Evolutionary conservation across 2,888 invertebrate genomes (phyloP), one percentile per base, ranked within the genome.

Genomic region (Lasioglossum oenotherae): DNA sequence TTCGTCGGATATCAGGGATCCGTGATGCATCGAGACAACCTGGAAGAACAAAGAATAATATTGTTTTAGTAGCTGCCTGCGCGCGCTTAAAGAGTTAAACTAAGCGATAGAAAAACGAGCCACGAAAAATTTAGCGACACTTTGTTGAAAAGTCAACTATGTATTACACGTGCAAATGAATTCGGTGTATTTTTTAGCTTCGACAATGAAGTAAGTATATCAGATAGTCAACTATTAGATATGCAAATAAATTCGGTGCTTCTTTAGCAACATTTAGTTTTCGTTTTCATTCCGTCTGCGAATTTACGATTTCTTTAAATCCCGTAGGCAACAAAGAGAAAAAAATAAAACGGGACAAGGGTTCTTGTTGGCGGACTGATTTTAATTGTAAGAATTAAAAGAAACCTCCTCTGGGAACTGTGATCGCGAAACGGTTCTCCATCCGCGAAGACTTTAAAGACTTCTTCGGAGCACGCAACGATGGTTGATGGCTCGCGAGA

Each of bases 21-120:
- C 46, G 10, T 76, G 77, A 74, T 80, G 67, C 46, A 49, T 57
- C 31, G 19, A 10, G 14, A 38, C 72, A 6, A 67, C 60, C 80
- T 78, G 82, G 14, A 80, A 81, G 53, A 27, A 69, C 23, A 67
- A 80, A 72, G 64, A 19, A 72, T 67, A 69, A 82, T 67, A 46
- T 69, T 78, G 67, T 60, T 69, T 75, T 69, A 86, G 75, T 46
- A 27, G 46, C 46, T 57, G 44, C 38, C 38, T 31, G n/a, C 46
- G 53, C 19, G 46, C 23, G 46, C 38, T 49, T 71, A 35, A 46
- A 19, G 16, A 53, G 27, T 14, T 60, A 60, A 27, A 27, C 12
- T 46, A 46, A 46, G 4, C 60, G 27, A 27, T 4, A 27, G 60
- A 27, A 27, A 60, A n/a, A 57, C 23, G 3, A n/a, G n/a, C 10